Evolutionary conservation across 2,113 vertebrate species (phyloP), one percentile per base, ranked within the genome.

Genomic region (Tragulus kanchil): DNA sequence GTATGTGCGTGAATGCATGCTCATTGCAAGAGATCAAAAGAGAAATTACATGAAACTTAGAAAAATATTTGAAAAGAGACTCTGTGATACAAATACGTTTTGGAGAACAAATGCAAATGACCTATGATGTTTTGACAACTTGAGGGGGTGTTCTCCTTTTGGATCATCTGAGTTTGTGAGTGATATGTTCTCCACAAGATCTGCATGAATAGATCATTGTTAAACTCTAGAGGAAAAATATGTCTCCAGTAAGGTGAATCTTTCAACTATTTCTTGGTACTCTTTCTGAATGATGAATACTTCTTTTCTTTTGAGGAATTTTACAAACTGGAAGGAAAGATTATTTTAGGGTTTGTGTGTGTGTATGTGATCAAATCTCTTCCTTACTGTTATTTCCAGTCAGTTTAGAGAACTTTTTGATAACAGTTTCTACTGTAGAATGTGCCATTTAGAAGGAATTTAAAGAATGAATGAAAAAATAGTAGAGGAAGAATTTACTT

Each of bases 171-270:
- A 11, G 12, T 75, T 82, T 83, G 52, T 79, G 79, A 26, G 8
- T 58, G 59, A 64, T 86, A 61, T 8, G 3, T 71, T 88, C 42
- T 21, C 45, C 8, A 9, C 3, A 28, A 69, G 16, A 12, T 65
- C 59, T 59, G 8, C 59, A 23, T 48, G 26, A 71, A 87, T 56
- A 94, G 48, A 50, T 83, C 19, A n/a, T 71, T 93, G 21, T 87
- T 94, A 82, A 86, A 59, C 48, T 91, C n/a, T 45, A 8, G 28
- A 67, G 31, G n/a, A 17, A 89, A 96, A 82, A 48, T 45, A 75
- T 48, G 14, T 26, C 23, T 36, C 73, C 36, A 73, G 23, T n/a
- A 90, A 81, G 21, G n/a, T n/a, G n/a, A n/a, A n/a, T n/a, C n/a
- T n/a, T n/a, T n/a, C 65, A 54, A 83, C 85, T 71, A 17, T 64